A percentile compares a stretch with the other conserved stretches of the same genome.
phyloP scores from a whole-genome alignment of 2,113 vertebrate species.

The Perca schrenkii region DNA sequence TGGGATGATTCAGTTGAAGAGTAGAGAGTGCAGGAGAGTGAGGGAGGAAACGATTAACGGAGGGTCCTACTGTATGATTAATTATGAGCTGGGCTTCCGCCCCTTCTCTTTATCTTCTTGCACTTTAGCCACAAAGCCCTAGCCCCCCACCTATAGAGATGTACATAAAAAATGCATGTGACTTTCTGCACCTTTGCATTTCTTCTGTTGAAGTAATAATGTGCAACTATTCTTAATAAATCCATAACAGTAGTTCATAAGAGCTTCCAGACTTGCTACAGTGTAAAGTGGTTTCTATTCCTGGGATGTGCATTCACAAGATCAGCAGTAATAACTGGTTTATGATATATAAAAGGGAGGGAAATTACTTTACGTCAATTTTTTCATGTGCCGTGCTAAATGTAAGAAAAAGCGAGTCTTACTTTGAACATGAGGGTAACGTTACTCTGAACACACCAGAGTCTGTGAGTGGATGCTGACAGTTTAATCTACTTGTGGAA shows the following conservation, averaged over 20 bases:
- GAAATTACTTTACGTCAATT: constrained; percentile 9
- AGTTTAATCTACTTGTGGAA: constrained; percentile 62
- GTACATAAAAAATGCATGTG: constrained; percentile 32
- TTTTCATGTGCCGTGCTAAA: neutral
- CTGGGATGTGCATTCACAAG: constrained; percentile 19
- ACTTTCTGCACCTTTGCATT: constrained; percentile 33
- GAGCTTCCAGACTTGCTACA: constrained; percentile 44
- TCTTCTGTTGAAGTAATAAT: constrained; percentile 34
- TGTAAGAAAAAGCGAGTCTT: neutral
- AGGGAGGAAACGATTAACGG: constrained; percentile 62
- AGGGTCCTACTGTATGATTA: constrained; percentile 44
- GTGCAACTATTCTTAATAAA: constrained; percentile 23
- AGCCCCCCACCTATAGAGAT: constrained; percentile 11
- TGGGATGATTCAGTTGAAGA: constrained; percentile 32
- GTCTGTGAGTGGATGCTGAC: constrained; percentile 49
- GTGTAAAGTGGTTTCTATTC: constrained; percentile 19
- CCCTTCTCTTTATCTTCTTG: constrained; percentile 50
- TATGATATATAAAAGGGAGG: neutral
- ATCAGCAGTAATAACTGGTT: constrained; percentile 26
- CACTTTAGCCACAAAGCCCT: constrained; percentile 19
- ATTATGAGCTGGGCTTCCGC: constrained; percentile 30
- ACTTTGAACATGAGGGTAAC: constrained; percentile 4
- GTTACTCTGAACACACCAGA: constrained; percentile 1
- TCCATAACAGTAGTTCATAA: constrained; percentile 23
- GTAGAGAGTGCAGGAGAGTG: constrained; percentile 1